phyloP scores from a whole-genome alignment of 2,797 vertebrate genomes.

The Toxotes lorentzi region DNA sequence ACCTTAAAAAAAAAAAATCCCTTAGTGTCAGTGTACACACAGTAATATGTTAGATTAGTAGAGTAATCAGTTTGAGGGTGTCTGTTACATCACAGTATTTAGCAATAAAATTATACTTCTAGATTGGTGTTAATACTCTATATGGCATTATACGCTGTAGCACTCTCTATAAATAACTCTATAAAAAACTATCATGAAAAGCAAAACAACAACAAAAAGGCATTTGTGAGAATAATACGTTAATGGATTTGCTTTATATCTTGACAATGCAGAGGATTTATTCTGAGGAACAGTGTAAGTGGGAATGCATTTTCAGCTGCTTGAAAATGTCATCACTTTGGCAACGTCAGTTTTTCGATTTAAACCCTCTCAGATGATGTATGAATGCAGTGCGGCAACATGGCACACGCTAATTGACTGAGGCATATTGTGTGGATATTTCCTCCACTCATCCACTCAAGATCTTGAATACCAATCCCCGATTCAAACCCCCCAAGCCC shows the following conservation, averaged over 20 bases:
- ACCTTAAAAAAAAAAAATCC: neutral
- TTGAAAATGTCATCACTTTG: constrained; percentile 75
- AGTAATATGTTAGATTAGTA: neutral
- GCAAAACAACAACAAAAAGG: constrained; percentile 32
- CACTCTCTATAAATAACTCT: constrained; percentile 24
- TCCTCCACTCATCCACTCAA: constrained; percentile 62
- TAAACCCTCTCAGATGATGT: constrained; percentile 74
- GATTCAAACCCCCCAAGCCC: constrained; percentile 1
- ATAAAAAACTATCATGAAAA: constrained; percentile 21
- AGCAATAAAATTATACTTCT: neutral
- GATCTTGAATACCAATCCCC: constrained; percentile 62
- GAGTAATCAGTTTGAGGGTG: neutral
- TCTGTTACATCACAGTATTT: neutral
- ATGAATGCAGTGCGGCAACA: constrained; percentile 57
- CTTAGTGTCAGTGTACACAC: neutral
- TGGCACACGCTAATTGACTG: constrained; percentile 74
- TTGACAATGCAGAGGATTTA: constrained; percentile 61
- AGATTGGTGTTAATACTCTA: constrained; percentile 9
- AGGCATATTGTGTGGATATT: constrained; percentile 70
- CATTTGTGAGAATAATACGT: constrained; percentile 38
- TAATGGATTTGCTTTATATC: constrained; percentile 51
- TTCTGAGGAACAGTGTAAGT: constrained; percentile 42
- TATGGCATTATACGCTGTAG: neutral
- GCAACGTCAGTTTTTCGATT: constrained; percentile 69
- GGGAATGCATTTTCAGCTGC: constrained; percentile 58